A percentile compares a stretch with the other conserved stretches of the same genome.
Conservation (phyloP, 2,113 vertebrate species). For the Meleagris gallopavo region DNA sequence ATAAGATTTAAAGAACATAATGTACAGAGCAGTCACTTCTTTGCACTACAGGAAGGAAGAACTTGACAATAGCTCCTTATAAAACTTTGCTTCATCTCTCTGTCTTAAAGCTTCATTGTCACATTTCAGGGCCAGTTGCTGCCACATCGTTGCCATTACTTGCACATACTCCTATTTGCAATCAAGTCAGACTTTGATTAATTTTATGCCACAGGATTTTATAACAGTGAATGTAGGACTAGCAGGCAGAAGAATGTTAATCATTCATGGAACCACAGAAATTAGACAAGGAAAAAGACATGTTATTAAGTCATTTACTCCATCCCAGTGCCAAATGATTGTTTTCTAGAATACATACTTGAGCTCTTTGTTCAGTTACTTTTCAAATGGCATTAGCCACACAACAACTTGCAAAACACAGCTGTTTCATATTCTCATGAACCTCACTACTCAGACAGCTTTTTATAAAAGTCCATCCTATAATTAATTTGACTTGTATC, state of each 20-base stretch:
- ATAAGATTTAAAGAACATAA: background rate
- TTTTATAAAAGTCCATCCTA: background rate
- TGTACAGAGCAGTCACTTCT: background rate
- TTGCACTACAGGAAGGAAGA: background rate
- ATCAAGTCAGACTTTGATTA: background rate
- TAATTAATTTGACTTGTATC: background rate
- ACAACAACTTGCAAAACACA: background rate
- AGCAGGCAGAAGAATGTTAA: background rate
- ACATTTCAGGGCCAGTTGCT: background rate
- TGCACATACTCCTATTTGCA: background rate
- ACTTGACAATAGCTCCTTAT: background rate
- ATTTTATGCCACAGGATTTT: slow-evolving; percentile 7
- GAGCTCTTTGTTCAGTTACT: background rate
- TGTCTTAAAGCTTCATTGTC: background rate
- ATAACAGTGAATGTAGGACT: background rate
- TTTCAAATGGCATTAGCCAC: background rate
- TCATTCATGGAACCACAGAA: slow-evolving; percentile 15
- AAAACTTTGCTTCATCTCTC: background rate
- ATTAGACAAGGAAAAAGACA: background rate
- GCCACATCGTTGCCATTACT: background rate
- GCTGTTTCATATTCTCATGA: slow-evolving; percentile 1
- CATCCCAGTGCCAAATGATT: background rate
- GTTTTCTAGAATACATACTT: background rate
- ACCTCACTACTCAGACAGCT: background rate
- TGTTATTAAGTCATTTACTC: slow-evolving; percentile 8